These are phyloP conservation scores for Mimachlamys varia DNA, from an alignment of 2,888 invertebrate species.

Conservation along the genomic window DNA sequence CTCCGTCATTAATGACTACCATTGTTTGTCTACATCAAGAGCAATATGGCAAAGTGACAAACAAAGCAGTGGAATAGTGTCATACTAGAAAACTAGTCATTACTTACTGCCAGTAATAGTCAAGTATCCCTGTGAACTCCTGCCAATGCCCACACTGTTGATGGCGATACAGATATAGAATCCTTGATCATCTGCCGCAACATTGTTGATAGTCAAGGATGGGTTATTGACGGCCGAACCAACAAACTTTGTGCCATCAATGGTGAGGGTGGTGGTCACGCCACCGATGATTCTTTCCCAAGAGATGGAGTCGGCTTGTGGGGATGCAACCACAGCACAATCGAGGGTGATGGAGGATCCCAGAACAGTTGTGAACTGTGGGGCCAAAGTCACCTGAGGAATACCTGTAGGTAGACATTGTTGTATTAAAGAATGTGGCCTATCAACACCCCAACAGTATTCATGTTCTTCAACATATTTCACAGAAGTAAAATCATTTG, in stretches of 20 bases:
- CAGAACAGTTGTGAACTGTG: slow-evolving; percentile 19
- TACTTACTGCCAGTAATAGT: slow-evolving; percentile 48
- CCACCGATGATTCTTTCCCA: slow-evolving; percentile 41
- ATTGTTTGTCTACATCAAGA: too few species aligned
- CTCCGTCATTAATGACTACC: too few species aligned
- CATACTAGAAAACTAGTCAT: too few species aligned
- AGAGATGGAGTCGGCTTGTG: slow-evolving; percentile 36
- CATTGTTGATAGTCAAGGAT: slow-evolving; percentile 44
- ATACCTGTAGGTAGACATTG: slow-evolving; percentile 14
- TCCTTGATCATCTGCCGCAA: slow-evolving; percentile 32
- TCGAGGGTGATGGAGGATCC: slow-evolving; percentile 43
- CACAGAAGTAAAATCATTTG: too few species aligned
- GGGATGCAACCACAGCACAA: slow-evolving; percentile 39
- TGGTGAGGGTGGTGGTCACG: slow-evolving; percentile 37
- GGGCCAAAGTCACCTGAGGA: slow-evolving; percentile 42
- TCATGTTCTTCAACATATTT: neutral
- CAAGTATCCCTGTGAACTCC: slow-evolving; percentile 40
- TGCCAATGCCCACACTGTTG: slow-evolving; percentile 45
- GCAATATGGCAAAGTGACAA: too few species aligned
- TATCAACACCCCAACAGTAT: neutral
- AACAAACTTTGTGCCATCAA: slow-evolving; percentile 41
- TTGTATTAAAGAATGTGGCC: neutral
- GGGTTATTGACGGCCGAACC: slow-evolving; percentile 43
- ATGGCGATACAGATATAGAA: slow-evolving; percentile 47
- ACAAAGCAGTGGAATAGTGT: too few species aligned